A percentile compares a stretch with the other conserved stretches of the same genome.
phyloP scores from a whole-genome alignment of 2,888 invertebrate species.

The Drosophila demipolita region DNA sequence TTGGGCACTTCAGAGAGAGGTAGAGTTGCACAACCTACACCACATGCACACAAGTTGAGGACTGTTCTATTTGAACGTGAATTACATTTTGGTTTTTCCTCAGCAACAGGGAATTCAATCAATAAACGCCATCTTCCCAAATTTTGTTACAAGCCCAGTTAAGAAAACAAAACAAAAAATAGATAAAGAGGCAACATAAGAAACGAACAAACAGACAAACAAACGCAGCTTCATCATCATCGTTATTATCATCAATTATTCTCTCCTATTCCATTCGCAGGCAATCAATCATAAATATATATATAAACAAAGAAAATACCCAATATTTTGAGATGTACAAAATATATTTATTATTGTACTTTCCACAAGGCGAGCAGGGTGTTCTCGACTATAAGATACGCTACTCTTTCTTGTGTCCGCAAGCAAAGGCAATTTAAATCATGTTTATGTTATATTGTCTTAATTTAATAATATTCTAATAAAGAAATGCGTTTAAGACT shows the following conservation, averaged over 20 bases:
- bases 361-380: not conserved
- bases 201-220: not conserved
- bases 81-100: conserved; percentile 40
- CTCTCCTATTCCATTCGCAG: not conserved
- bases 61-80: conserved; percentile 19
- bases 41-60: not conserved
- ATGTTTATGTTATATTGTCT: not conserved
- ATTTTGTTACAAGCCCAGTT: conserved; percentile 23
- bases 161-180: conserved; percentile 3
- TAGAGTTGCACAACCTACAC: not conserved
- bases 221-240: conserved; percentile 1
- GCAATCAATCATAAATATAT: conserved; percentile 29
- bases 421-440: not conserved
- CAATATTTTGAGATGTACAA: not conserved
- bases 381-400: not conserved
- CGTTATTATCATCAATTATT: conserved; percentile 13
- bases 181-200: conserved; percentile 9
- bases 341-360: not conserved
- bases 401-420: not conserved
- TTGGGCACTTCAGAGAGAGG: not conserved
- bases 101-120: conserved; percentile 5
- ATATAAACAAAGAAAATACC: not conserved
- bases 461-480: not conserved
- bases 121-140: conserved; percentile 12
- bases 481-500: not conserved